Base-by-base conservation (phyloP, 2,797 vertebrate genomes). In the Chromobotia macracanthus region DNA sequence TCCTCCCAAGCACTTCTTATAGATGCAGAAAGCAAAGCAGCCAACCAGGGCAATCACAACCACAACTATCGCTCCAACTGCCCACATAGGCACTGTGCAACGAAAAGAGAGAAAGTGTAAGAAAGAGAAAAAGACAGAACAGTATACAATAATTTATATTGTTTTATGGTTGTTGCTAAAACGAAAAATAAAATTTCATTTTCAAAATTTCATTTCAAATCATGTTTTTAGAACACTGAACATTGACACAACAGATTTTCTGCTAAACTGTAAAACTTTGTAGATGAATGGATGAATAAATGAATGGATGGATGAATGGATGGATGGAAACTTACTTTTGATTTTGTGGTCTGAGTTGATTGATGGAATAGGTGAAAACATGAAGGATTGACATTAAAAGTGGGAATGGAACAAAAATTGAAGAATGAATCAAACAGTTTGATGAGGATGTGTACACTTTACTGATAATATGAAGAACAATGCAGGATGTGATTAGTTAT, bases 51-150 rank as follows among this genome's bases (percentile, higher is more conserved):
- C 91, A 12, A 92, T 91, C 1, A 93, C 92, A 55, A 95, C 90
- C 12, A 96, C 91, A 70, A 95, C 87, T 15, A 96, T 94, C 78
- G 94, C 93, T 23, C 95, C 95, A 72, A 96, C 80, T 0, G 94
- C 95, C 96, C 96, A 97, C 87, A 94, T 94, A 38, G 95, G 95
- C 89, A 96, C 96, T 97, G 87, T 38, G 11, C 35, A 28, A 19
- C 3, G 66, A 23, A n/a, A 12, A 23, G 16, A 69, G 10, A 13
- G 13, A 51, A 6, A 44, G 28, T 12, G 50, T n/a, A 61, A 55
- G 13, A 25, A 72, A n/a, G n/a, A n/a, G n/a, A n/a, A n/a, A n/a
- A n/a, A n/a, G n/a, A 23, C 10, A 11, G 38, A 48, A 11, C 0
- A 56, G 15, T 11, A 38, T 10, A 46, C 41, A 50, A 15, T 2